Evolutionary conservation across 1,140 invertebrate species (phyloP).

Genomic region (Oryctes rhinoceros): DNA sequence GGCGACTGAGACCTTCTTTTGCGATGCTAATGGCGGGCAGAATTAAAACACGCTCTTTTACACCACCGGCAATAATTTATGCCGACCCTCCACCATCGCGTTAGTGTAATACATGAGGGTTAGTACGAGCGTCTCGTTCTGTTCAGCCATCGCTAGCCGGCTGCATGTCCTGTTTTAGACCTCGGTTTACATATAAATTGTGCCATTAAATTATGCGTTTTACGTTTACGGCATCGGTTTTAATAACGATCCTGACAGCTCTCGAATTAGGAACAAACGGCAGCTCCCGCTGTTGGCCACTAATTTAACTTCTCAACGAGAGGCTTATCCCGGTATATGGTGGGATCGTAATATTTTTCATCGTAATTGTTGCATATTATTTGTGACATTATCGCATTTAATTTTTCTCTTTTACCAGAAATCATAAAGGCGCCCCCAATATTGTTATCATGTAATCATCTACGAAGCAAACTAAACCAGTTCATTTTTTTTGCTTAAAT

Average conservation of each 20-base stretch:
- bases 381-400: no score
- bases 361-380: no score
- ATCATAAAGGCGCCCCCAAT: no score
- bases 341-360: not conserved
- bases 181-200: constrained; percentile 36
- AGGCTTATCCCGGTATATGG: not conserved
- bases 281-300: constrained; percentile 1
- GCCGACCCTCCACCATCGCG: constrained; percentile 24
- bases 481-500: no score
- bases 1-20: constrained; percentile 19
- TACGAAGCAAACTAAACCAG: no score
- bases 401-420: no score
- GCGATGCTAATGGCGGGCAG: constrained; percentile 24
- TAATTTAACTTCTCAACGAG: constrained; percentile 33
- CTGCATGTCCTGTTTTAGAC: constrained; percentile 27
- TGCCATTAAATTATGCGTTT: constrained; percentile 37
- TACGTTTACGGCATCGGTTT: constrained; percentile 31
- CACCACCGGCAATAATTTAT: constrained; percentile 38
- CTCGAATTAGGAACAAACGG: constrained; percentile 36
- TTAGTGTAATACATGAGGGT: constrained; percentile 22
- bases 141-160: not conserved
- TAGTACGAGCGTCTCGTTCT: constrained; percentile 2
- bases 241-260: constrained; percentile 34
- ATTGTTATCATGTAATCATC: no score
- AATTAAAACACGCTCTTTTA: constrained; percentile 45